Base-by-base conservation (phyloP, 2,113 vertebrate genomes). In the Blennius ocellaris region DNA sequence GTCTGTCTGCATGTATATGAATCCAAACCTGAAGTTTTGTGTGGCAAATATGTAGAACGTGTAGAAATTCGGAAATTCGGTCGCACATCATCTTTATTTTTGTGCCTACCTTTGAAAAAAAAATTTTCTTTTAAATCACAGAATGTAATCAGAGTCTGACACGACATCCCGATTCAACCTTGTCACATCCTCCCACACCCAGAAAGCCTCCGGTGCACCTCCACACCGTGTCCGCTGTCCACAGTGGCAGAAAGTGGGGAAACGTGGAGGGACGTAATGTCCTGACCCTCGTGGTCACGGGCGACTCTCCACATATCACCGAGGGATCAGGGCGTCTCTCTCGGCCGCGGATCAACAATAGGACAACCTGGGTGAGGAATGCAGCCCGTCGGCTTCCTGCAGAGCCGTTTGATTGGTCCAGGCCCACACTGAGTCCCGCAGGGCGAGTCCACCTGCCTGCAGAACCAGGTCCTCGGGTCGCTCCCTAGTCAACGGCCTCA, bases 331-430 rank as follows among this genome's bases (percentile, higher is more conserved):
- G 85, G 72, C 6, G 81, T 87, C 79, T 81, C 67, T 84, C 30
- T 55, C 21, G 2, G 44, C 47, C 38, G 60, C 45, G 2, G 57
- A 63, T 77, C 73, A 80, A 86, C 82, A 81, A 80, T 15, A 61
- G 70, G 5, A 43, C 2, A 62, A 62, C 10, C 50, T 60, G 12
- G 54, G 50, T 6, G 17, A 57, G 88, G 93, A 94, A 94, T 94
- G 93, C 66, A 11, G 90, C 59, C 0, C 8, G 59, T 49, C 78
- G 41, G 75, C 89, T 86, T 85, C 82, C 47, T 48, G 9, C 48
- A 67, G 50, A 61, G 64, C 57, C 6, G 73, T 85, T 60, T 89
- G 53, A 75, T 71, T 58, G 39, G 59, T 57, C 71, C 69, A 11
- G 67, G 82, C 80, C 70, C 10, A 48, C 40, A 37, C 40, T 0